Conservation (phyloP, 2,888 invertebrate genomes). For the Agrochola litura region DNA sequence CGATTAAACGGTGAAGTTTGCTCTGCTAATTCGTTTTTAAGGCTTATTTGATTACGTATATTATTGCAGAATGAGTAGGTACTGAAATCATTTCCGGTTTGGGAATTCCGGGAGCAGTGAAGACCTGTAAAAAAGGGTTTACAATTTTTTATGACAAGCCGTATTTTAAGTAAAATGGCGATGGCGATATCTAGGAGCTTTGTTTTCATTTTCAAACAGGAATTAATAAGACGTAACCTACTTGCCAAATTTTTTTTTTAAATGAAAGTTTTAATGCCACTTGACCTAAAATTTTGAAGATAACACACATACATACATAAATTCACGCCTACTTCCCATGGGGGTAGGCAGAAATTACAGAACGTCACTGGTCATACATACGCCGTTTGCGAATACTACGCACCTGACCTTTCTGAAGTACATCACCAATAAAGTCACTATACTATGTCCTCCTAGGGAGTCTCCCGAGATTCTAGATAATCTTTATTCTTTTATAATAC, state of each 20-base stretch:
- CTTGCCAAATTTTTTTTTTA: background rate
- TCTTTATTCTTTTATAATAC: too few relatives aligned
- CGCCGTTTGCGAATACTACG: too few relatives aligned
- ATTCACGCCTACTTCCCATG: too few relatives aligned
- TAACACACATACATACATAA: background rate
- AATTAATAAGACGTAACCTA: background rate
- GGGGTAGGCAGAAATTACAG: too few relatives aligned
- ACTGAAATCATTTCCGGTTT: conserved; percentile 26
- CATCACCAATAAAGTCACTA: background rate
- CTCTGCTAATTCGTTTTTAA: conserved; percentile 58
- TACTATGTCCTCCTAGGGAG: too few relatives aligned
- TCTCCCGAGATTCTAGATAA: background rate
- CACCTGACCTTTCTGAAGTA: too few relatives aligned
- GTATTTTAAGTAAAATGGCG: background rate
- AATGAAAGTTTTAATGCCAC: background rate
- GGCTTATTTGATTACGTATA: conserved; percentile 47
- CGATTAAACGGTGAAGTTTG: conserved; percentile 54
- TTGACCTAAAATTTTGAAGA: background rate
- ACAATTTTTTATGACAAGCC: conserved; percentile 2
- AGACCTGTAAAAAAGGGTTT: background rate
- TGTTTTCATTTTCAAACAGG: background rate
- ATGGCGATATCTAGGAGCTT: background rate
- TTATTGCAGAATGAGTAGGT: conserved; percentile 30
- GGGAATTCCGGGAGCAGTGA: background rate
- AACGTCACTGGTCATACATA: too few relatives aligned